Evolutionary conservation across 2,113 vertebrate species (phyloP).

Genomic region (Emydocephalus ijimae): DNA sequence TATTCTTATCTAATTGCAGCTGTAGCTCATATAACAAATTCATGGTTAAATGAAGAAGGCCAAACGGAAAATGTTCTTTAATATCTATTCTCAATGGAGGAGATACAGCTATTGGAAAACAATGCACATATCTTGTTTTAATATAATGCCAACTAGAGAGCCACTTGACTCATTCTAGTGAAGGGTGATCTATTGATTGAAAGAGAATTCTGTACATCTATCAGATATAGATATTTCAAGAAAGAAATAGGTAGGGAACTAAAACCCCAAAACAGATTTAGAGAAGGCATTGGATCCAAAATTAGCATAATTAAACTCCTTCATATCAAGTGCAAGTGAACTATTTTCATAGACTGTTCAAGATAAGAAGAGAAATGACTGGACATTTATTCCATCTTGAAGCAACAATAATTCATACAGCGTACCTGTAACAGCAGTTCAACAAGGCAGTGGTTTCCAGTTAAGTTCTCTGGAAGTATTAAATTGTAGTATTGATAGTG

Average conservation of each 20-base stretch:
- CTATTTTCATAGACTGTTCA: background rate
- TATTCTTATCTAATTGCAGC: conserved; percentile 10
- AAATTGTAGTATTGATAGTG: background rate
- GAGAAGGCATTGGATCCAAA: background rate
- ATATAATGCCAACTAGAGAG: background rate
- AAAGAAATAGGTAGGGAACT: background rate
- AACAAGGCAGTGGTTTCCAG: background rate
- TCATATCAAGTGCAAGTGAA: background rate
- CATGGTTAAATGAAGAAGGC: background rate
- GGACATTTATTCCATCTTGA: background rate
- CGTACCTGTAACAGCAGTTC: background rate
- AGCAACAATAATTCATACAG: background rate
- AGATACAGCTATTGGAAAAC: background rate
- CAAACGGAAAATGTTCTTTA: background rate
- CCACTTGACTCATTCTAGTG: background rate
- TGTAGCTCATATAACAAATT: background rate
- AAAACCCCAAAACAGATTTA: background rate
- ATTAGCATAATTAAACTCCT: background rate
- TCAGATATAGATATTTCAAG: background rate
- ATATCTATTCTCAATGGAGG: background rate
- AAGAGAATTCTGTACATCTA: background rate
- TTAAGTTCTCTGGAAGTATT: background rate
- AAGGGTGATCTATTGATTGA: background rate
- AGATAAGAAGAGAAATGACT: background rate
- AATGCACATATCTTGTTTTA: background rate